Conservation (phyloP, 1,140 invertebrate genomes). For the Trichoplusia ni region DNA sequence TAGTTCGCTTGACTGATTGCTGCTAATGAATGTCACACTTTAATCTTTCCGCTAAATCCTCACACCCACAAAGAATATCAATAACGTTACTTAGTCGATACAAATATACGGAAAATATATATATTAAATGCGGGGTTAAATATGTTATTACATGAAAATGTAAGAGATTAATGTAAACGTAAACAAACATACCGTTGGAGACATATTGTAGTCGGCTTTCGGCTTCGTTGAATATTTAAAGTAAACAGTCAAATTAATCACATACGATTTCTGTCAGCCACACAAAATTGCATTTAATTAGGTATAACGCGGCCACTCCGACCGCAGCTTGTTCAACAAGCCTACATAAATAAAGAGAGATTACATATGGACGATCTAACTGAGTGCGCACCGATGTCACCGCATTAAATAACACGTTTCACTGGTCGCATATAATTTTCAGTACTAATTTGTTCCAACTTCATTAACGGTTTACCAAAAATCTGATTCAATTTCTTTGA, state of each 20-base stretch:
- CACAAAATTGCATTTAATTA: conserved; percentile 31
- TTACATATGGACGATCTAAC: conserved; percentile 32
- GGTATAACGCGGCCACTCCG: conserved; percentile 24
- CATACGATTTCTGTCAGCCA: conserved; percentile 11
- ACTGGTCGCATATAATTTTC: conserved; percentile 16
- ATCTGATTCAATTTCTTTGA: conserved; percentile 17
- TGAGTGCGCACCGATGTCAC: conserved; percentile 23
- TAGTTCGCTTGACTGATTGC: conserved; percentile 71
- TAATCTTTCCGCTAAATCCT: conserved; percentile 43
- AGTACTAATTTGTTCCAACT: conserved; percentile 14
- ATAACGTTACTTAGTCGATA: background rate
- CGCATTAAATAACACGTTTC: conserved; percentile 25
- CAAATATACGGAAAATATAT: background rate
- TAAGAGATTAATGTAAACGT: too few species aligned
- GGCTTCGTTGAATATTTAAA: background rate
- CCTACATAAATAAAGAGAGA: conserved; percentile 34
- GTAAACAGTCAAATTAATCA: conserved; percentile 8
- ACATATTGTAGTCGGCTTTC: background rate
- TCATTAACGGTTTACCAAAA: conserved; percentile 1
- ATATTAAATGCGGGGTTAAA: too few species aligned
- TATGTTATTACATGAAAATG: too few species aligned
- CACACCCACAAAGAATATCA: conserved; percentile 8
- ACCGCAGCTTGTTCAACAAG: conserved; percentile 23
- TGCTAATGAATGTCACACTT: conserved; percentile 70
- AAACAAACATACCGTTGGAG: background rate